Conservation (phyloP, 2,113 vertebrate species). For the Dicaeum eximium region DNA sequence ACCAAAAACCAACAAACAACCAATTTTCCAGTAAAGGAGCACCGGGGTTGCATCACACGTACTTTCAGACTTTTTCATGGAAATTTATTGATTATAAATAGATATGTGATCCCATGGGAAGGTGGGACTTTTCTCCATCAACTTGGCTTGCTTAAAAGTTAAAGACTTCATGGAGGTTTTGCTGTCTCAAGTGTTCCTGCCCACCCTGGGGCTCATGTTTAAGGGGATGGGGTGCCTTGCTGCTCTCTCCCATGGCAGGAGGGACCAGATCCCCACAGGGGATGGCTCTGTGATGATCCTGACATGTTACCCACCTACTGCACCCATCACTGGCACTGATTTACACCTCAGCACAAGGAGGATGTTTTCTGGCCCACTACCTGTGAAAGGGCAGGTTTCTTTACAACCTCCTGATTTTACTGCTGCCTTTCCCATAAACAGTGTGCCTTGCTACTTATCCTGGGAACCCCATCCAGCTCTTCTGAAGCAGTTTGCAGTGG, state of each 20-base stretch:
- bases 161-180: not conserved
- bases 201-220: not conserved
- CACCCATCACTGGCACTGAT: not conserved
- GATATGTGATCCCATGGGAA: not conserved
- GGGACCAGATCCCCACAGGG: accelerated
- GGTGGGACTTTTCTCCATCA: not conserved
- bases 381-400: not conserved
- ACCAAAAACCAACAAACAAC: not conserved
- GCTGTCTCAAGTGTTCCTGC: not conserved
- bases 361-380: not conserved
- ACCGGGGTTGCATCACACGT: accelerated
- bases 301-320: not conserved
- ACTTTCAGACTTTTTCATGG: not conserved
- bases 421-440: not conserved
- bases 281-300: not conserved
- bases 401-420: not conserved
- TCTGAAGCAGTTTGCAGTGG: not conserved
- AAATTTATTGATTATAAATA: not conserved
- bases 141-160: not conserved
- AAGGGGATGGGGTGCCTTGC: not conserved
- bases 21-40: not conserved
- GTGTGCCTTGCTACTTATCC: not conserved
- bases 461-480: not conserved
- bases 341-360: accelerated
- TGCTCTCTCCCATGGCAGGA: not conserved